Evolutionary conservation across 2,113 vertebrate genomes (phyloP).

Genomic region (Xyliphius kryptos): DNA sequence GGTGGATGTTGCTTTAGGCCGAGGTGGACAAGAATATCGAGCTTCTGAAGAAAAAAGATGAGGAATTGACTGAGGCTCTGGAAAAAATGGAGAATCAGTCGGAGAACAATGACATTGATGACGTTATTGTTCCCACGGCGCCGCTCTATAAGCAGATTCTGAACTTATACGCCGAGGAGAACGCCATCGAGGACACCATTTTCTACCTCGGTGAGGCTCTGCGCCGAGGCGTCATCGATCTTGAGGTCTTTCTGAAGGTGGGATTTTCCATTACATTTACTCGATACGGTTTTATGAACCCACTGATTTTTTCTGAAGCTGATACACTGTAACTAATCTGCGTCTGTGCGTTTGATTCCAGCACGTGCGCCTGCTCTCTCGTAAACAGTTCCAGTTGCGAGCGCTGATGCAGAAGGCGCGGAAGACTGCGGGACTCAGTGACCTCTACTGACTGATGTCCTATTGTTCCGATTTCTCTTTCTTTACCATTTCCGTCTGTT

Average conservation of each 20-base stretch:
- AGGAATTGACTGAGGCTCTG: conserved; percentile 90
- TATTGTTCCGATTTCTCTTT: conserved; percentile 11
- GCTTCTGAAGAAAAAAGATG: conserved; percentile 92
- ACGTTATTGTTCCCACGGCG: conserved; percentile 93
- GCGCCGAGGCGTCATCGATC: conserved; percentile 89
- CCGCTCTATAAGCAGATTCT: conserved; percentile 97
- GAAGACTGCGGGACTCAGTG: conserved; percentile 94
- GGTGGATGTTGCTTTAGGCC: conserved; percentile 56
- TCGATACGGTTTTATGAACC: too few species aligned
- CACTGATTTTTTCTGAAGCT: too few species aligned
- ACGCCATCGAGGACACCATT: conserved; percentile 97
- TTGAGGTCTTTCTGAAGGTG: conserved; percentile 98
- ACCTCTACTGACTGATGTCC: conserved; percentile 80
- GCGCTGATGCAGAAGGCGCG: conserved; percentile 98
- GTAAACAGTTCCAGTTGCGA: conserved; percentile 98
- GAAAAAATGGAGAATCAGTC: conserved; percentile 99
- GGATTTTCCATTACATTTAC: too few species aligned
- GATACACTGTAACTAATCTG: too few species aligned
- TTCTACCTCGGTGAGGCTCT: conserved; percentile 97
- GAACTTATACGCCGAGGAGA: conserved; percentile 96
- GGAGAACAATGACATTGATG: conserved; percentile 97
- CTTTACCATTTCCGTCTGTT: conserved; percentile 20
- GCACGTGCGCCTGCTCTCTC: conserved; percentile 94
- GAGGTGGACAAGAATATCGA: conserved; percentile 97
- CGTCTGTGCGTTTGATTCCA: conserved; percentile 53